phyloP scores from a whole-genome alignment of 2,797 vertebrate species.

The Eulemur coronatus region DNA sequence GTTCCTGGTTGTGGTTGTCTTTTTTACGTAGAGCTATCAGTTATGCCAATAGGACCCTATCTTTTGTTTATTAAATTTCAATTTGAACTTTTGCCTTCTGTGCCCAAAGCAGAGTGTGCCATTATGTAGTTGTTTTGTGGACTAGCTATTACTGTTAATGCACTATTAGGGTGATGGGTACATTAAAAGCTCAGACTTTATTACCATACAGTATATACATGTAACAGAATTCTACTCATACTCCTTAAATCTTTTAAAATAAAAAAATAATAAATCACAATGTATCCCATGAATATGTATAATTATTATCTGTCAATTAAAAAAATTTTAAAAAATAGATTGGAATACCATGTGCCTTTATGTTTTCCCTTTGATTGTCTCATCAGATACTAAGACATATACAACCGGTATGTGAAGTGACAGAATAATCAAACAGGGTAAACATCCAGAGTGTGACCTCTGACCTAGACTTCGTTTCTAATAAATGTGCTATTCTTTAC shows the following conservation, averaged over 20 bases:
- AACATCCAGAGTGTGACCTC: neutral
- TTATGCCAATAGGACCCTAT: neutral
- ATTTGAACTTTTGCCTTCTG: neutral
- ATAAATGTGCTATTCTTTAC: neutral
- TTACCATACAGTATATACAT: neutral
- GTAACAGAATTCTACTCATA: neutral
- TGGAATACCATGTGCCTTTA: neutral
- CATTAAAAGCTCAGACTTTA: neutral
- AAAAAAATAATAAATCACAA: neutral
- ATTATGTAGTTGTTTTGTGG: neutral
- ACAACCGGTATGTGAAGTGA: constrained; percentile 4
- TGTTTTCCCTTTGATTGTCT: constrained; percentile 40
- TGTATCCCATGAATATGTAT: neutral
- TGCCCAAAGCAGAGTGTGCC: neutral
- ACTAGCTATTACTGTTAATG: neutral
- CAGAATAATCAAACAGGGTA: neutral
- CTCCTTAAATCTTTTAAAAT: neutral
- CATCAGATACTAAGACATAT: neutral
- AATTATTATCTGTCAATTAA: neutral
- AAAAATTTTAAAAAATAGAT: neutral
- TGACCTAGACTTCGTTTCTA: neutral
- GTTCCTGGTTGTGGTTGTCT: neutral
- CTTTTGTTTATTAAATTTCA: neutral
- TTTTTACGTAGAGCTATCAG: neutral
- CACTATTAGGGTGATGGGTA: neutral